Evolutionary conservation across 1,140 invertebrate genomes (phyloP), one percentile per base, ranked within the genome.

Genomic region (Ctenoplectra terminalis): DNA sequence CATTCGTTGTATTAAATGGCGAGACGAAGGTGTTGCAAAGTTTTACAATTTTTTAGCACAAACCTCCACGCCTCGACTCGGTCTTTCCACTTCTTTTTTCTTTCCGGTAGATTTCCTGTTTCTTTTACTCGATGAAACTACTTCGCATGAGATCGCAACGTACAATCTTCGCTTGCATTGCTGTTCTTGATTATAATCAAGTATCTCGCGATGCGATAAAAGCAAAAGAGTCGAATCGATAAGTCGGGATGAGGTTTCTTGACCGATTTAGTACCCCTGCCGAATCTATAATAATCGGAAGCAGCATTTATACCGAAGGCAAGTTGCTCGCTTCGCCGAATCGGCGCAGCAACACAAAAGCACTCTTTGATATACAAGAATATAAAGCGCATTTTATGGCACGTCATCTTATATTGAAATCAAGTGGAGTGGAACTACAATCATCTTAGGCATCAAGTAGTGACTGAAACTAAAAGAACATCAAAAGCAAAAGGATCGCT

Each of bases 1-100:
- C 77, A 61, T 79, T 84, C 78, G 85, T 37, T 52, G 46, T 81
- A 84, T 84, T 84, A 87, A 87, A 87, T 64, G 67, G 54, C 43
- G 50, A 40, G 34, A 37, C 76, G 81, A 72, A 69, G 63, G 58
- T 54, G 43, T 81, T 70, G 29, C 66, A 9, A 87, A 87, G 64
- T 87, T 87, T 87, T 23, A 71, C 76, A 71, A 85, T 82, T 71
- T 83, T 86, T 80, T 73, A 60, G 58, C 56, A 54, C 52, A 29
- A 29, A 67, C 29, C 48, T 31, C 15, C 50, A 40, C 61, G 52
- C 52, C 37, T 15, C 50, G 50, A 26, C 66, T 43, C 37, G 20
- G 29, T 15, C 26, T 23, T 23, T 15, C 23, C 20, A 29, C 34
- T 72, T 17, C 61, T 52, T 23, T 8, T 43, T 29, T 6, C 5